Base-by-base conservation (phyloP, 2,797 vertebrate species). In the Tokudaia tokunoshimensis region DNA sequence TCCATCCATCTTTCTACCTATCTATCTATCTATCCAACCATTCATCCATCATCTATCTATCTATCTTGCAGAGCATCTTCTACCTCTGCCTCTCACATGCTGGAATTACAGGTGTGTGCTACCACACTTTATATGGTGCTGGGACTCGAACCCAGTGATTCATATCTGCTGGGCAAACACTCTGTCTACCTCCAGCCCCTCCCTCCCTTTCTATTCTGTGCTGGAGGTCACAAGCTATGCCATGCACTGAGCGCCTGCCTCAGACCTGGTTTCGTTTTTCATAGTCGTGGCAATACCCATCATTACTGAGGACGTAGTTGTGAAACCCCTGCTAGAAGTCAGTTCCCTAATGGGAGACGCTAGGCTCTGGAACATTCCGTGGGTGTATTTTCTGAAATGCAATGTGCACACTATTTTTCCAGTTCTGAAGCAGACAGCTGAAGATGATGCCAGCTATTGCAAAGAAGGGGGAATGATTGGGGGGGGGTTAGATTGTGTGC, bases 361-460 rank as follows among this genome's bases (percentile, higher is more conserved):
- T 29, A 87, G 75, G 82, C 20, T 22, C 82, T 81, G 89, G 90
- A 75, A 82, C 22, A 31, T 63, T 94, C 57, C 3, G 20, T 22
- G 57, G 47, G n/a, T n/a, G 14, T 57, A 10, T 59, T 78, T 47
- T 52, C 67, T n/a, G 15, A 89, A 61, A 70, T 41, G n/a, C 50
- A 91, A 31, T 65, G 44, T 78, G 76, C 50, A 86, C 70, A n/a
- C 83, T 75, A 50, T 81, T 81, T 91, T 87, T 44, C 59, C 65
- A 61, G 0, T 88, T 90, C 52, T 67, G 85, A 96, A 87, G 80
- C 65, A 61, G 59, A 65, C 72, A 72, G 8, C 29, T 55, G n/a
- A n/a, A 75, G 74, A 44, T 90, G 44, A 29, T 34, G 63, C 13
- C 37, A 89, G 20, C 85, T 85, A 67, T 57, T 75, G 44, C 65